phyloP scores from a whole-genome alignment of 2,113 vertebrate genomes.

The Callochromis pleurospilus region DNA sequence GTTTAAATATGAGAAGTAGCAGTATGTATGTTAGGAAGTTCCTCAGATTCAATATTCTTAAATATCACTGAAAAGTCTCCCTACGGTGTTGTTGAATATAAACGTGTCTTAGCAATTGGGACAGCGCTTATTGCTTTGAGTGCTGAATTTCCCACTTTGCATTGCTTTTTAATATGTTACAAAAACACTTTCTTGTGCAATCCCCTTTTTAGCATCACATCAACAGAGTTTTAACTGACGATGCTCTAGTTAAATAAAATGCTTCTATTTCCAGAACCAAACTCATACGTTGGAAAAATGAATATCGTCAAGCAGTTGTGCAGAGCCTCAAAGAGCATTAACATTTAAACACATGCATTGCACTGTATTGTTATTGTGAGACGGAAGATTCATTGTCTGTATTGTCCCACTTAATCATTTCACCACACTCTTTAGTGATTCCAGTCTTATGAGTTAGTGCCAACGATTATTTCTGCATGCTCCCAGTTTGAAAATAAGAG shows the following conservation, averaged over 20 bases:
- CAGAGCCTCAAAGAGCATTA: conserved; percentile 1
- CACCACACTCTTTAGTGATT: background rate
- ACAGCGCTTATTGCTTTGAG: background rate
- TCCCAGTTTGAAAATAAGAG: background rate
- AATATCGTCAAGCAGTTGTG: background rate
- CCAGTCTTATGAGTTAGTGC: background rate
- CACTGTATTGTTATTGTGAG: background rate
- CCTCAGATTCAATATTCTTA: conserved; percentile 68
- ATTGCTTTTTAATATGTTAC: conserved; percentile 1
- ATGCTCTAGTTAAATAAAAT: conserved; percentile 13
- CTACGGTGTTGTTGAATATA: conserved; percentile 24
- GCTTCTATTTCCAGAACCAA: background rate
- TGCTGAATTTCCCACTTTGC: background rate
- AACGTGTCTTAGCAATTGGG: background rate
- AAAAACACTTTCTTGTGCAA: conserved; percentile 5
- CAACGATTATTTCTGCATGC: background rate
- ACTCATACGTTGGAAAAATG: background rate
- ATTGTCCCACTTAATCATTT: background rate
- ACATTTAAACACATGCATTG: background rate
- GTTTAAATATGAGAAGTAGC: conserved; percentile 12
- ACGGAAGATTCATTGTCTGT: background rate
- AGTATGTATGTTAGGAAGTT: conserved; percentile 51
- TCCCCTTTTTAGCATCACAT: background rate
- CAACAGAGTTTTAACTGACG: background rate
- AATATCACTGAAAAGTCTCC: conserved; percentile 64